phyloP scores from a whole-genome alignment of 2,888 invertebrate genomes.

The Tetragonisca angustula region DNA sequence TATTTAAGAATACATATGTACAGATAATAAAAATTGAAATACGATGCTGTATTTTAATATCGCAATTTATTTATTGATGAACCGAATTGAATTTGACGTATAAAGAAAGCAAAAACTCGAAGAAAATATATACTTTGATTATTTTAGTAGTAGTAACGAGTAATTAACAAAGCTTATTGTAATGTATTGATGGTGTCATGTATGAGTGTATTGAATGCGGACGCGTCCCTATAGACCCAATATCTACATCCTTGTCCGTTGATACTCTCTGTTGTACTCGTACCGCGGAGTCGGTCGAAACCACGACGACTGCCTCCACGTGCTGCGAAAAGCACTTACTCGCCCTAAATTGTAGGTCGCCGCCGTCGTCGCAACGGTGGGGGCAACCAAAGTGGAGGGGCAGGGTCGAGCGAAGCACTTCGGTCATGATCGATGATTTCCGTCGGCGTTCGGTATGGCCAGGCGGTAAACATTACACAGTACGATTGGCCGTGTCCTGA shows the following conservation, averaged over 20 bases:
- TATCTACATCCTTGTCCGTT: slow-evolving; percentile 34
- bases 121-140: slow-evolving; percentile 12
- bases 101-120: background rate
- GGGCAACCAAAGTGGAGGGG: slow-evolving; percentile 51
- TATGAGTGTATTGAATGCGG: slow-evolving; percentile 19
- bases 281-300: slow-evolving; percentile 70
- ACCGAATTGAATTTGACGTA: background rate
- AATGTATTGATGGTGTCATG: slow-evolving; percentile 33
- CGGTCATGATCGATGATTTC: slow-evolving; percentile 76
- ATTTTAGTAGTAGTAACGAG: slow-evolving; percentile 31
- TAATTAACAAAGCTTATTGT: slow-evolving; percentile 40
- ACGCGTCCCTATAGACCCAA: slow-evolving; percentile 30
- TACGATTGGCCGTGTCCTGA: slow-evolving; percentile 81
- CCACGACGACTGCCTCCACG: slow-evolving; percentile 82
- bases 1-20: background rate
- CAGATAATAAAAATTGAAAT: background rate
- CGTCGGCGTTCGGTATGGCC: slow-evolving; percentile 74
- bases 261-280: slow-evolving; percentile 13
- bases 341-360: slow-evolving; percentile 82
- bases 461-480: slow-evolving; percentile 83
- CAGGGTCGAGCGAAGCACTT: slow-evolving; percentile 67
- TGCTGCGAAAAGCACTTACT: slow-evolving; percentile 77
- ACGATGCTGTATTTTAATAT: background rate
- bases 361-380: slow-evolving; percentile 68
- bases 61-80: background rate